Conservation (phyloP, 2,888 invertebrate genomes). For the Pherbina coryleti region DNA sequence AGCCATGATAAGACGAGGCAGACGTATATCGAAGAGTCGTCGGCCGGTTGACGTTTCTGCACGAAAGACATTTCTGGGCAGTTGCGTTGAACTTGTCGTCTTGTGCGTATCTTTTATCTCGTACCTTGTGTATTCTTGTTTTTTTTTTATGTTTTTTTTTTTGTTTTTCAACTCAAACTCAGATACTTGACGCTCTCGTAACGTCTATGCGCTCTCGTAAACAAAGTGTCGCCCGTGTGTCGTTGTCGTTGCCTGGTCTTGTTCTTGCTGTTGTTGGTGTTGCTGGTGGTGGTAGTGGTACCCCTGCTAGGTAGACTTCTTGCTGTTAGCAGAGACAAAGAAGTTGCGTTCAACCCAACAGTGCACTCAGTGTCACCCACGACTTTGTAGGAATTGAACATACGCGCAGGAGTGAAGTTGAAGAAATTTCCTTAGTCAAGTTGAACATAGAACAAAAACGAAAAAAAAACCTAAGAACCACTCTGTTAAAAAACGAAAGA, state of each 20-base stretch:
- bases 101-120: conserved; percentile 57
- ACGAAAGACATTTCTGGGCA: conserved; percentile 62
- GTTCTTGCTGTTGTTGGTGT: conserved; percentile 10
- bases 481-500: not conserved
- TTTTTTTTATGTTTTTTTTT: not conserved
- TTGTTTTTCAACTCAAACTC: conserved; percentile 25
- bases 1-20: not conserved
- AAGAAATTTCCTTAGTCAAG: conserved; percentile 1
- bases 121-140: conserved; percentile 20
- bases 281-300: conserved; percentile 27
- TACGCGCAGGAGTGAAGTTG: conserved; percentile 46
- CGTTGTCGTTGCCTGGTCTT: conserved; percentile 24
- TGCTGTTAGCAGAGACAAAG: conserved; percentile 43
- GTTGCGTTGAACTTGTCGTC: conserved; percentile 68
- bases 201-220: not conserved
- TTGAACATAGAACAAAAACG: conserved; percentile 3
- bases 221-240: conserved; percentile 37
- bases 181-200: not conserved
- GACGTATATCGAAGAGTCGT: not conserved
- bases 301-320: conserved; percentile 7
- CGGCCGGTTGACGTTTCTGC: conserved; percentile 23
- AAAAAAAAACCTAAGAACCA: not conserved
- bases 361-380: conserved; percentile 65
- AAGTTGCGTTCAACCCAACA: conserved; percentile 53
- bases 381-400: conserved; percentile 63